These are phyloP conservation scores for Symphodus melops DNA, from an alignment of 2,113 vertebrate species.

Conservation along the genomic window DNA sequence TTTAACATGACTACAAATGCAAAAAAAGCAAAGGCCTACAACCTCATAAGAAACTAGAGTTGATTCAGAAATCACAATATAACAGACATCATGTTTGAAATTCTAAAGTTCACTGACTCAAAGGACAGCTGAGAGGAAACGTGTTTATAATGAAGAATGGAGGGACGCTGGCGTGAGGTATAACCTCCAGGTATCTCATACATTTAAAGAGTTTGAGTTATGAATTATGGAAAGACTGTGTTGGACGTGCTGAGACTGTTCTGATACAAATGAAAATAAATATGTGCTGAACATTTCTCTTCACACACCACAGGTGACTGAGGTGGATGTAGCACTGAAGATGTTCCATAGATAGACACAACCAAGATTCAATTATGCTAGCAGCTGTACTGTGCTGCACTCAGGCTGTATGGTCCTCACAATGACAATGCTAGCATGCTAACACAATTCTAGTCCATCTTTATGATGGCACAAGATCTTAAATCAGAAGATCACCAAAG, in stretches of 20 bases:
- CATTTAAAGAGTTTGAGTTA: not conserved
- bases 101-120: conserved; percentile 29
- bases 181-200: not conserved
- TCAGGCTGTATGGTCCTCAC: not conserved
- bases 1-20: conserved; percentile 57
- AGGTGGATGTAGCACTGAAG: not conserved
- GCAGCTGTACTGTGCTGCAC: not conserved
- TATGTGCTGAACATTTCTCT: not conserved
- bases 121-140: conserved; percentile 13
- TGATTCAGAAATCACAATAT: conserved; percentile 43
- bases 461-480: too few relatives aligned
- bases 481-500: not conserved
- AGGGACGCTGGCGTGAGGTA: conserved; percentile 26
- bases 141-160: not conserved
- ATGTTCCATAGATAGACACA: not conserved
- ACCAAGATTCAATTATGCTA: not conserved
- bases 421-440: conserved; percentile 4
- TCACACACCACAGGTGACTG: not conserved
- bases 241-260: conserved; percentile 9
- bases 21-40: conserved; percentile 50
- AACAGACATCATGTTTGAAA: conserved; percentile 39
- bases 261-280: not conserved
- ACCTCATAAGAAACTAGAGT: conserved; percentile 54
- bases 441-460: not conserved
- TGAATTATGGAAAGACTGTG: not conserved